phyloP scores from a whole-genome alignment of 2,888 invertebrate genomes.

The Melanchra persicariae region DNA sequence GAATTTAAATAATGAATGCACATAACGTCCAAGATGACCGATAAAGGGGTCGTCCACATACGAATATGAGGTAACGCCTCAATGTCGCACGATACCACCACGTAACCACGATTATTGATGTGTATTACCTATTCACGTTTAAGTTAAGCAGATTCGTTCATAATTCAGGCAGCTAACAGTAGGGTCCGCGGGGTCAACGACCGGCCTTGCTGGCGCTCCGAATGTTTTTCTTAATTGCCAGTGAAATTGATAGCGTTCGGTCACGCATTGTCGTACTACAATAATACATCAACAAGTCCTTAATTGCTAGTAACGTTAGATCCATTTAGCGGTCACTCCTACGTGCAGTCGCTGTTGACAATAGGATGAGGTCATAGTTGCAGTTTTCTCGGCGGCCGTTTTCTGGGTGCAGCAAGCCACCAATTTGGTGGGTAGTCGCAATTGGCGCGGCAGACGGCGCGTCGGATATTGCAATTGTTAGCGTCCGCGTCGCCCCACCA shows the following conservation, averaged over 20 bases:
- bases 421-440: constrained; percentile 78
- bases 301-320: constrained; percentile 63
- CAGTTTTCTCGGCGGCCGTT: constrained; percentile 72
- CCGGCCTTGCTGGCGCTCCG: constrained; percentile 83
- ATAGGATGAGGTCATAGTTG: constrained; percentile 84
- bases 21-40: constrained; percentile 86
- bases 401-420: constrained; percentile 69
- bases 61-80: constrained; percentile 84
- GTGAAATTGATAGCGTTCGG: constrained; percentile 80
- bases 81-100: constrained; percentile 55
- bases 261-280: constrained; percentile 77
- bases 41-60: constrained; percentile 84
- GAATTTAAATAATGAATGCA: constrained; percentile 86
- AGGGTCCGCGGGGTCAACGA: constrained; percentile 73
- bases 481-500: constrained; percentile 49
- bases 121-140: constrained; percentile 31
- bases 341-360: constrained; percentile 60
- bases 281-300: constrained; percentile 61
- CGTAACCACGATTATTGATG: constrained; percentile 53
- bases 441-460: constrained; percentile 79
- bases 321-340: constrained; percentile 76
- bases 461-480: constrained; percentile 86
- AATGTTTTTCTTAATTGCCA: constrained; percentile 82
- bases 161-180: constrained; percentile 74
- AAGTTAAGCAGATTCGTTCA: constrained; percentile 62